A percentile compares a stretch with the other conserved stretches of the same genome.
These are phyloP conservation scores for Sanderia malayensis DNA, from an alignment of 30 jellyfish, hydroid and myxozoan species.

Conservation along the genomic window DNA sequence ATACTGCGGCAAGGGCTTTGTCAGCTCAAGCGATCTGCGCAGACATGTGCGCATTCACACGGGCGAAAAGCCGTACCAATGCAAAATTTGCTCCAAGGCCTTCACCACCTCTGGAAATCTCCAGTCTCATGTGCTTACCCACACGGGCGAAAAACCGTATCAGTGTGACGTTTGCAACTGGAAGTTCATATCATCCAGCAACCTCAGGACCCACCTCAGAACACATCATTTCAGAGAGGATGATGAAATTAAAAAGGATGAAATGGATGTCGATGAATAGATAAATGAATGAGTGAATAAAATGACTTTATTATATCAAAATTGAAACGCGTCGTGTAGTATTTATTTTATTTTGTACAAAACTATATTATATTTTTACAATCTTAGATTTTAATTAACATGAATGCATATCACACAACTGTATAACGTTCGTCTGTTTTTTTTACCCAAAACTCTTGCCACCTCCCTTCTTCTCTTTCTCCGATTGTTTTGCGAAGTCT, in stretches of 20 bases:
- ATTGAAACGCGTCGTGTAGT: neutral
- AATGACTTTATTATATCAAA: too few species aligned
- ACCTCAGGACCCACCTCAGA: slow-evolving; percentile 86
- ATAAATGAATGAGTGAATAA: too few species aligned
- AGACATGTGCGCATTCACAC: slow-evolving; percentile 97
- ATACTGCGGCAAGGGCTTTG: slow-evolving; percentile 93
- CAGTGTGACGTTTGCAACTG: slow-evolving; percentile 89
- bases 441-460: neutral
- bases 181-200: slow-evolving; percentile 87
- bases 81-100: slow-evolving; percentile 97
- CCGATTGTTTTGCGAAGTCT: too few species aligned
- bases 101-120: slow-evolving; percentile 93
- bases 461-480: neutral
- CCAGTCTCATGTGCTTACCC: slow-evolving; percentile 91
- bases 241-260: slow-evolving; percentile 27
- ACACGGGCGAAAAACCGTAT: slow-evolving; percentile 97
- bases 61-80: slow-evolving; percentile 95
- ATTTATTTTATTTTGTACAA: neutral
- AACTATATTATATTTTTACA: neutral
- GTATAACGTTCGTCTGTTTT: too few species aligned
- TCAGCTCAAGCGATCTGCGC: slow-evolving; percentile 91
- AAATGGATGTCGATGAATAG: slow-evolving; percentile 41
- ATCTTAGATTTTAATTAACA: neutral
- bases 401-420: too few species aligned
- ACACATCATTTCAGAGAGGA: slow-evolving; percentile 84